These are phyloP conservation scores for Aphidius gifuensis DNA, from an alignment of 1,140 invertebrate species.

Conservation along the genomic window DNA sequence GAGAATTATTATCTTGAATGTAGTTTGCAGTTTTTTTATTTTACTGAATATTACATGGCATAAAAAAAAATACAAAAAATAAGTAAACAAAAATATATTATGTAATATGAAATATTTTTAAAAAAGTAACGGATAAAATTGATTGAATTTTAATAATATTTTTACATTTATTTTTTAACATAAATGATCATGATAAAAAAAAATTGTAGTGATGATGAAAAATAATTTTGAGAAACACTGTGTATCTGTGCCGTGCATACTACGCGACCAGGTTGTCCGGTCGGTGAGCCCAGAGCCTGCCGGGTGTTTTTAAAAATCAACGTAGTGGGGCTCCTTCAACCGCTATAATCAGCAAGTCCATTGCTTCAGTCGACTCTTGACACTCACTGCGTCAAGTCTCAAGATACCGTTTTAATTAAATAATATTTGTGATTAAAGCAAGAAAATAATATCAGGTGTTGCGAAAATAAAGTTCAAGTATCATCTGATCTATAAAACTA, in stretches of 20 bases:
- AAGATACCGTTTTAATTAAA: constrained; percentile 21
- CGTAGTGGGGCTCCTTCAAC: constrained; percentile 47
- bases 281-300: constrained; percentile 35
- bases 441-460: too few relatives aligned
- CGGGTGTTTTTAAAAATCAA: constrained; percentile 49
- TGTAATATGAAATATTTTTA: too few relatives aligned
- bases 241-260: constrained; percentile 44
- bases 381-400: constrained; percentile 44
- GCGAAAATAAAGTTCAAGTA: too few relatives aligned
- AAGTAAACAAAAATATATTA: too few relatives aligned
- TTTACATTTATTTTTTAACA: neutral
- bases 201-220: constrained; percentile 4
- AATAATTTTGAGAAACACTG: constrained; percentile 47
- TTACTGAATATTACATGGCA: too few relatives aligned
- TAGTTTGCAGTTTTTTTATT: too few relatives aligned
- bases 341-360: constrained; percentile 38
- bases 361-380: constrained; percentile 50
- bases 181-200: neutral
- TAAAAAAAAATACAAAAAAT: too few relatives aligned
- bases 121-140: too few relatives aligned
- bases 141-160: too few relatives aligned
- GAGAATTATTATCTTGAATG: too few relatives aligned
- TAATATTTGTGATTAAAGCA: neutral
- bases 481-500: too few relatives aligned
- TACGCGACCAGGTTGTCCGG: constrained; percentile 47